Conservation (phyloP, 1,140 invertebrate species). For the Drosophila virilis region DNA sequence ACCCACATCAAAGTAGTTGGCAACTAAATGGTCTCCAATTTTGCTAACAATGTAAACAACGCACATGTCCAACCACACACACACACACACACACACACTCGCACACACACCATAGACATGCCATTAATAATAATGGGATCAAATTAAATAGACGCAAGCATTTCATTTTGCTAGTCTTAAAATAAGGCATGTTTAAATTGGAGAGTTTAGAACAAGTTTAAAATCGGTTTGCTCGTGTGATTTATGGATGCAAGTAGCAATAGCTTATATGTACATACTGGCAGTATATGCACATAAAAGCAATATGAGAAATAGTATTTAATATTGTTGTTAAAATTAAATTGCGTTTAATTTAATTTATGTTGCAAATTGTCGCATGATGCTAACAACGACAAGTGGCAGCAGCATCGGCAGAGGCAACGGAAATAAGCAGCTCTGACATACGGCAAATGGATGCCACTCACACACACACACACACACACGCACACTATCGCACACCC, state of each 20-base stretch:
- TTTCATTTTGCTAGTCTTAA: not conserved
- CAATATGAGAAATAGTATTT: conserved; percentile 2
- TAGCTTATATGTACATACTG: not conserved
- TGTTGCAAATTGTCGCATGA: conserved; percentile 29
- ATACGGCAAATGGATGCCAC: conserved; percentile 33
- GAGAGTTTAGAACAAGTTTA: not conserved
- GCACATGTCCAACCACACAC: not conserved
- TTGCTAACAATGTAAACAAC: not conserved
- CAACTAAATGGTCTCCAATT: not conserved
- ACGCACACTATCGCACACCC: not conserved
- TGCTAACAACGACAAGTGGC: not conserved
- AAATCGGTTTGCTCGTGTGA: not conserved
- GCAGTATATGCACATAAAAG: not conserved
- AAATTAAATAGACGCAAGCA: conserved; percentile 2
- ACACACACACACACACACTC: not conserved
- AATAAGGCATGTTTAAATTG: conserved; percentile 27
- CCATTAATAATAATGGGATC: not conserved
- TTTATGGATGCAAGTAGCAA: not conserved
- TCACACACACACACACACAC: not conserved
- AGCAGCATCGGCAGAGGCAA: conserved; percentile 9
- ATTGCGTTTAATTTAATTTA: conserved; percentile 42
- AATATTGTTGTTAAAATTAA: conserved; percentile 40
- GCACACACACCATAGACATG: not conserved
- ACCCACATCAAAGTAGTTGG: conserved; percentile 5
- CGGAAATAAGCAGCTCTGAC: conserved; percentile 30